Evolutionary conservation across 92 coral and sea anemone genomes (phyloP), one percentile per base, ranked within the genome.

Genomic region (Micromussa lordhowensis): DNA sequence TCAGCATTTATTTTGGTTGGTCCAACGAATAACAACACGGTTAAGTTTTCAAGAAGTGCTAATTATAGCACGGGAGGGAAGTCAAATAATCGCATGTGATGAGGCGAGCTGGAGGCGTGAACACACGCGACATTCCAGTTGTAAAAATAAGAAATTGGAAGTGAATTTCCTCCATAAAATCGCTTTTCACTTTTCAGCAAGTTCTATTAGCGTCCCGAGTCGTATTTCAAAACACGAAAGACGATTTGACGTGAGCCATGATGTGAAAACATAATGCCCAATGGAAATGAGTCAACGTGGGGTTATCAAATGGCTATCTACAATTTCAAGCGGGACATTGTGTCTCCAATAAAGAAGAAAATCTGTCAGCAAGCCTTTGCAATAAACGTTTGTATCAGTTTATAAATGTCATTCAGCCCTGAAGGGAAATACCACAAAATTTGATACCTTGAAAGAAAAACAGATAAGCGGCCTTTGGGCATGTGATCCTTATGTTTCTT

Each of bases 331-430:
- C 53, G 88, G 88, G 88, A 84, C 88, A 84, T 74, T 74, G 73
- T 84, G 89, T 86, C 89, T 86, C 89, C 89, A 63, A 77, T 61
- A 77, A 86, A 85, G 44, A 18, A 21, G 51, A 69, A 69, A 64
- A 64, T 86, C 89, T 86, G 89, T 86, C 89, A 86, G 61, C 89
- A 77, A 35, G 76, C 77, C 89, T 86, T 77, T 86, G 71, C 82
- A 86, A 86, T 86, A 86, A 86, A 77, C 75, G 71, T 76, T 84
- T 84, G 80, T 84, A 75, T 86, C 89, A 86, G 77, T 77, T 86
- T 77, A 86, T 61, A 86, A 76, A 77, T 38, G 83, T 77, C 89
- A 77, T 34, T 63, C 75, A 86, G 77, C 57, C 83, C 83, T 64
- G 68, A 86, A 64, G 82, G 89, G 89, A 86, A 75, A 75, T 75